A percentile compares a stretch with the other conserved stretches of the same genome.
phyloP scores from a whole-genome alignment of 2,888 invertebrate genomes.

The Clostera curtula region DNA sequence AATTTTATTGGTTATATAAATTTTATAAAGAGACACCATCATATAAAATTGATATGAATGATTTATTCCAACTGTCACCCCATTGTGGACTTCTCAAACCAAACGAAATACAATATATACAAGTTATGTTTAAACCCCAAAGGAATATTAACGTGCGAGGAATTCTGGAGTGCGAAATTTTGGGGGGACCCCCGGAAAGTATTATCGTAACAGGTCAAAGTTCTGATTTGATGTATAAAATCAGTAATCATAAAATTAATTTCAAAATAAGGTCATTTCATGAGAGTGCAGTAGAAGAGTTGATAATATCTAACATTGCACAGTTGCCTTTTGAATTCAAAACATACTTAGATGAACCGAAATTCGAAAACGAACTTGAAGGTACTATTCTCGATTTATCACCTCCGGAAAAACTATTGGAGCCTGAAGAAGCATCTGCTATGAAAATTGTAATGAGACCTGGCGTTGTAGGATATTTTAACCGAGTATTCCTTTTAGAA shows the following conservation, averaged over 20 bases:
- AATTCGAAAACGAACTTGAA: conserved; percentile 44
- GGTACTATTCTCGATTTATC: conserved; percentile 58
- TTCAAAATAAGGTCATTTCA: conserved; percentile 64
- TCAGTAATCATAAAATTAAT: conserved; percentile 56
- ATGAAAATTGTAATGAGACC: conserved; percentile 68
- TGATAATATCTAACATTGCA: conserved; percentile 66
- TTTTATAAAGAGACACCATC: conserved; percentile 31
- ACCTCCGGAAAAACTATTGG: conserved; percentile 54
- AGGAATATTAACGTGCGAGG: conserved; percentile 57
- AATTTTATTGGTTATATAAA: conserved; percentile 51
- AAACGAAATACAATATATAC: conserved; percentile 61
- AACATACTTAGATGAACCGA: conserved; percentile 46
- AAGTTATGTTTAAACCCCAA: conserved; percentile 63
- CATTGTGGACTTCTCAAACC: conserved; percentile 67
- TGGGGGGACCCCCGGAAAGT: conserved; percentile 72
- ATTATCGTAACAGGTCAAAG: conserved; percentile 67
- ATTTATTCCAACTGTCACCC: conserved; percentile 59
- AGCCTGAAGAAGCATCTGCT: conserved; percentile 47
- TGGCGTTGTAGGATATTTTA: conserved; percentile 71
- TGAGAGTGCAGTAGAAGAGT: conserved; percentile 44
- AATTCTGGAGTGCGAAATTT: conserved; percentile 65
- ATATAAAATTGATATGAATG: conserved; percentile 36
- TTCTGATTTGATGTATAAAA: conserved; percentile 62
- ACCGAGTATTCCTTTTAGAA: conserved; percentile 61
- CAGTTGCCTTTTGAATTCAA: conserved; percentile 57